A percentile compares a stretch with the other conserved stretches of the same genome.
Evolutionary conservation across 1,140 invertebrate genomes (phyloP).

Genomic region (Goniozus legneri): DNA sequence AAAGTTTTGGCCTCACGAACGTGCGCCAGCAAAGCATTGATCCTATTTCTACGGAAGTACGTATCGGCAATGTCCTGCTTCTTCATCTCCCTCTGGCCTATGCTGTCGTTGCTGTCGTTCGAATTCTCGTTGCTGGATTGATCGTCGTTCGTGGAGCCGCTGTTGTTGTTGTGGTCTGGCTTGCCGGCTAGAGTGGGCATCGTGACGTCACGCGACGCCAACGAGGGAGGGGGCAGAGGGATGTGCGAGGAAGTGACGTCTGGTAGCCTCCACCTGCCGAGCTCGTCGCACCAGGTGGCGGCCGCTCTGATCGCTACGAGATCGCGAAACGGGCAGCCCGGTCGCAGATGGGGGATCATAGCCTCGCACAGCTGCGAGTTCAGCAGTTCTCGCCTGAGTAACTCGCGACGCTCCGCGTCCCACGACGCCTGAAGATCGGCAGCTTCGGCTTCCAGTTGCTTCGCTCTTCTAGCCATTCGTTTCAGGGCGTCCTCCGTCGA

Average conservation of each 20-base stretch:
- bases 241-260: conserved; percentile 35
- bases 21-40: conserved; percentile 42
- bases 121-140: conserved; percentile 21
- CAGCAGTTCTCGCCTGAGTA: conserved; percentile 46
- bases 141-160: conserved; percentile 19
- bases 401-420: conserved; percentile 49
- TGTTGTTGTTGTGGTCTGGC: conserved; percentile 46
- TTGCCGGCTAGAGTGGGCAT: conserved; percentile 21
- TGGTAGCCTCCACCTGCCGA: conserved; percentile 47
- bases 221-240: conserved; percentile 39
- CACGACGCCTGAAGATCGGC: conserved; percentile 50
- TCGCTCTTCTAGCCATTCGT: conserved; percentile 44
- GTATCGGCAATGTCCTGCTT: conserved; percentile 37
- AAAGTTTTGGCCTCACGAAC: conserved; percentile 44
- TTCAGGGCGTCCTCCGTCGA: conserved; percentile 51
- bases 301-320: conserved; percentile 35
- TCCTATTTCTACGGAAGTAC: conserved; percentile 47
- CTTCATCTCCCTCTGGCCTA: conserved; percentile 6
- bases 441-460: conserved; percentile 47
- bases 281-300: conserved; percentile 49
- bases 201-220: conserved; percentile 5
- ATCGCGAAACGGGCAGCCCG: conserved; percentile 50
- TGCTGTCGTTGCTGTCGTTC: conserved; percentile 8
- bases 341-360: conserved; percentile 50
- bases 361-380: conserved; percentile 48